These are phyloP conservation scores for Ophion slaviceki DNA, from an alignment of 2,888 invertebrate genomes.

Conservation along the genomic window DNA sequence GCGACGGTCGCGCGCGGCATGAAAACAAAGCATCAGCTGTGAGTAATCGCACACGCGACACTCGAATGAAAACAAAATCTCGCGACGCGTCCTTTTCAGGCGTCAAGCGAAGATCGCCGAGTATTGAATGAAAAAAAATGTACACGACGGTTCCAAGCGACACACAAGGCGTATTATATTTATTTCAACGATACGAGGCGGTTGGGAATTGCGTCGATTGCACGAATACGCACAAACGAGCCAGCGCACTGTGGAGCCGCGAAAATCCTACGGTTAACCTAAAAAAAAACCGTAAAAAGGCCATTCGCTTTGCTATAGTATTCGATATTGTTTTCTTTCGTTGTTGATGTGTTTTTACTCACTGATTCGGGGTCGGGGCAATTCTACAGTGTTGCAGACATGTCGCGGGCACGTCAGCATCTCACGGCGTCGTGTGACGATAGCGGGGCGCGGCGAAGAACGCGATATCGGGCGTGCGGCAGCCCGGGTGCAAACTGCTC, in stretches of 20 bases:
- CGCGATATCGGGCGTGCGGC: slow-evolving; percentile 61
- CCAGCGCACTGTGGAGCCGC: background rate
- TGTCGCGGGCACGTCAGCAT: slow-evolving; percentile 79
- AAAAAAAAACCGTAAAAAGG: background rate
- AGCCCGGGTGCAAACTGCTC: slow-evolving; percentile 66
- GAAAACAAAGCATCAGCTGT: slow-evolving; percentile 33
- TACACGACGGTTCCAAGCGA: no score
- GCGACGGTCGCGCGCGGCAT: background rate
- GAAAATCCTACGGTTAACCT: slow-evolving; percentile 49
- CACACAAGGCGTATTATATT: background rate
- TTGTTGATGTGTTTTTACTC: slow-evolving; percentile 64
- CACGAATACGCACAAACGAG: background rate
- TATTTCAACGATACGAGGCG: slow-evolving; percentile 16
- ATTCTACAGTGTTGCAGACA: slow-evolving; percentile 75
- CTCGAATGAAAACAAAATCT: slow-evolving; percentile 39
- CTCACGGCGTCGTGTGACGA: slow-evolving; percentile 75
- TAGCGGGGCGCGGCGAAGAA: slow-evolving; percentile 64
- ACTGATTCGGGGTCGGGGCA: slow-evolving; percentile 74
- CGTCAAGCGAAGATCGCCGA: background rate
- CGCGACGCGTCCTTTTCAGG: slow-evolving; percentile 6
- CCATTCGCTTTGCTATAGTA: background rate
- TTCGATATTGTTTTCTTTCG: background rate
- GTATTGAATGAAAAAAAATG: background rate
- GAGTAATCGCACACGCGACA: slow-evolving; percentile 24
- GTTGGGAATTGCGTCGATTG: background rate